Percentiles rank a stretch among this genome's conserved stretches.
Conservation (phyloP, 2,888 invertebrate species). For the Selenia dentaria region DNA sequence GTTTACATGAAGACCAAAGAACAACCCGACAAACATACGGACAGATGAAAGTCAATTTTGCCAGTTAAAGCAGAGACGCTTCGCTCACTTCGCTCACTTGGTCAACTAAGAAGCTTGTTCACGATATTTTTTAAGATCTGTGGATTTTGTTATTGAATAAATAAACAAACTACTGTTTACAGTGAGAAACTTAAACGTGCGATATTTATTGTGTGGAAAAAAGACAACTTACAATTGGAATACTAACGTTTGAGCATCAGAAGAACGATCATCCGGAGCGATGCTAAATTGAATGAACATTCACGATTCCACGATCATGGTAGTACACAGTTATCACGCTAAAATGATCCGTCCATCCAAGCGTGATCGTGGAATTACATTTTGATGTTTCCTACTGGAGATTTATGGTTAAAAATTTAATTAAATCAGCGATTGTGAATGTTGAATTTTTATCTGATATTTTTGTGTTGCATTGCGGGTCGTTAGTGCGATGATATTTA, state of each 20-base stretch:
- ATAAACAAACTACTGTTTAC: no score
- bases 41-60: no score
- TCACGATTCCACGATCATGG: background rate
- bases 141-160: no score
- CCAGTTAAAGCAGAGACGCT: no score
- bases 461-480: slow-evolving; percentile 39
- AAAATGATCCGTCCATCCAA: slow-evolving; percentile 33
- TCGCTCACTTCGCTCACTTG: no score
- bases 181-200: no score
- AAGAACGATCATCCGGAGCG: slow-evolving; percentile 30
- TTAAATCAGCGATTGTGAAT: slow-evolving; percentile 51
- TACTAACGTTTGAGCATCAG: slow-evolving; percentile 32
- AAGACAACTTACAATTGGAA: no score
- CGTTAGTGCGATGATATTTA: slow-evolving; percentile 48
- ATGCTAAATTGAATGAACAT: slow-evolving; percentile 6
- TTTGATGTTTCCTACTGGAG: slow-evolving; percentile 49
- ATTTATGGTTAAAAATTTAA: slow-evolving; percentile 58
- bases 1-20: no score
- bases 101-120: no score
- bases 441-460: slow-evolving; percentile 41
- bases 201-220: no score
- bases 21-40: no score
- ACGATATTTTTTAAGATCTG: no score
- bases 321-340: slow-evolving; percentile 31
- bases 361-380: slow-evolving; percentile 50